Evolutionary conservation across 2,888 invertebrate genomes (phyloP).

Genomic region (Mimachlamys varia): DNA sequence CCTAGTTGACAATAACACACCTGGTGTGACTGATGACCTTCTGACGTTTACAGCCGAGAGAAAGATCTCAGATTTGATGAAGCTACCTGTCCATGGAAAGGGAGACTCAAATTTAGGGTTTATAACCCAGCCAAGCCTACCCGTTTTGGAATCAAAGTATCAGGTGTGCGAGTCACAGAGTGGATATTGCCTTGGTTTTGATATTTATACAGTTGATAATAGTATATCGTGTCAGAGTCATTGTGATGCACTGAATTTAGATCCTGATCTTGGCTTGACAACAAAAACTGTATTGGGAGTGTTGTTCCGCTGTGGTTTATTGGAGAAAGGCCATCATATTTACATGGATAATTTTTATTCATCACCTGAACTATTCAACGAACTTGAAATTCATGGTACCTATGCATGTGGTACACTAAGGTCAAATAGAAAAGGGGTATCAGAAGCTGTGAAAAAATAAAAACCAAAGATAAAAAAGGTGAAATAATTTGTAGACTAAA

Average conservation of each 20-base stretch:
- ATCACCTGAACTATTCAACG: conserved; percentile 45
- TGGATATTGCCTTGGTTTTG: conserved; percentile 40
- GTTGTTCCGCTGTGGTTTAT: conserved; percentile 42
- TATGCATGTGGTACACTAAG: conserved; percentile 52
- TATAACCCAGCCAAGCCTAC: conserved; percentile 54
- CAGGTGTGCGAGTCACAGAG: conserved; percentile 39
- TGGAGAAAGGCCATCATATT: conserved; percentile 47
- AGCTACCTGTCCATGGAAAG: conserved; percentile 50
- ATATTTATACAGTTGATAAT: conserved; percentile 43
- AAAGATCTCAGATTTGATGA: conserved; percentile 53
- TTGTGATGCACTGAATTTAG: not conserved
- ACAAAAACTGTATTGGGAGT: conserved; percentile 14
- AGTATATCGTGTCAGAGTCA: conserved; percentile 36
- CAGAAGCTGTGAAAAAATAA: conserved; percentile 43
- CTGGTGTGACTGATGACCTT: conserved; percentile 25
- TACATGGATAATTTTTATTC: conserved; percentile 54
- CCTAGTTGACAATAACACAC: conserved; percentile 42
- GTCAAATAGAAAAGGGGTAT: conserved; percentile 48
- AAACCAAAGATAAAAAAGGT: conserved; percentile 36
- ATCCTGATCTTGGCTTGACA: conserved; percentile 40
- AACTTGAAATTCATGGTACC: conserved; percentile 43
- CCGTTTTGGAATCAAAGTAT: conserved; percentile 51
- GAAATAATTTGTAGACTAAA: conserved; percentile 36
- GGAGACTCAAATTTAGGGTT: conserved; percentile 46
- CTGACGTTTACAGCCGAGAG: conserved; percentile 48